Evolutionary conservation across 2,797 vertebrate genomes (phyloP).

Genomic region (Takifugu ocellatus): DNA sequence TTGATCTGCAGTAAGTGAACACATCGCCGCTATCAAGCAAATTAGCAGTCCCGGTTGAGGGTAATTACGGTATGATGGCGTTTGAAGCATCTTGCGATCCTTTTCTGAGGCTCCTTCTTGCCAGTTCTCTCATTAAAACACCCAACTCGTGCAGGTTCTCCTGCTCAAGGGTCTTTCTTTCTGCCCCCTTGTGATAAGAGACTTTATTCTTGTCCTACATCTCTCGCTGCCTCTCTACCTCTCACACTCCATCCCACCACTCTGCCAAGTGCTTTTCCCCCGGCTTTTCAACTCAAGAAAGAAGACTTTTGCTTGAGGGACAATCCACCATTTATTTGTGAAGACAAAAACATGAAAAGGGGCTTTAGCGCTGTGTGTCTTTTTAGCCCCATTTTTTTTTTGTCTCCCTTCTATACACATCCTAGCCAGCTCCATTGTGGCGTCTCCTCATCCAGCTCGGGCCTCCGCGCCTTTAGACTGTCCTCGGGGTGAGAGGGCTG

Average conservation of each 20-base stretch:
- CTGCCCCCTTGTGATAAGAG: constrained; percentile 45
- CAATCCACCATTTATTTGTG: constrained; percentile 68
- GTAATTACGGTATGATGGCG: constrained; percentile 34
- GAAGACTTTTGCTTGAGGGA: constrained; percentile 64
- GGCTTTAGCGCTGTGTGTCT: constrained; percentile 55
- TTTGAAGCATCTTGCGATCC: constrained; percentile 44
- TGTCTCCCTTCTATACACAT: constrained; percentile 51
- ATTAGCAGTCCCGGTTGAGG: constrained; percentile 20
- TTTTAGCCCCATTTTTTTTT: constrained; percentile 31
- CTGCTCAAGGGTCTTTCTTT: constrained; percentile 54
- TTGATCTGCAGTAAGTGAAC: constrained; percentile 26
- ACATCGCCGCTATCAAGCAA: constrained; percentile 26
- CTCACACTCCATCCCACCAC: constrained; percentile 35
- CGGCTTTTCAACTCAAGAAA: constrained; percentile 61
- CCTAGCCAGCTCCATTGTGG: constrained; percentile 50
- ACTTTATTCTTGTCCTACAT: constrained; percentile 61
- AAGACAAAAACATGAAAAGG: constrained; percentile 55
- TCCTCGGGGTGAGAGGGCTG: constrained; percentile 50
- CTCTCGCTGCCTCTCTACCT: constrained; percentile 35
- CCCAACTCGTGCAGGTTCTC: constrained; percentile 42
- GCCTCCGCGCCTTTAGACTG: constrained; percentile 46
- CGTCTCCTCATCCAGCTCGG: constrained; percentile 46
- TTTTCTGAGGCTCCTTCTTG: constrained; percentile 29
- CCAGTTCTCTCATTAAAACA: constrained; percentile 41
- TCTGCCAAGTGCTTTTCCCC: constrained; percentile 46